Base-by-base conservation (phyloP, 2,113 vertebrate genomes). In the Grallaria varia region DNA sequence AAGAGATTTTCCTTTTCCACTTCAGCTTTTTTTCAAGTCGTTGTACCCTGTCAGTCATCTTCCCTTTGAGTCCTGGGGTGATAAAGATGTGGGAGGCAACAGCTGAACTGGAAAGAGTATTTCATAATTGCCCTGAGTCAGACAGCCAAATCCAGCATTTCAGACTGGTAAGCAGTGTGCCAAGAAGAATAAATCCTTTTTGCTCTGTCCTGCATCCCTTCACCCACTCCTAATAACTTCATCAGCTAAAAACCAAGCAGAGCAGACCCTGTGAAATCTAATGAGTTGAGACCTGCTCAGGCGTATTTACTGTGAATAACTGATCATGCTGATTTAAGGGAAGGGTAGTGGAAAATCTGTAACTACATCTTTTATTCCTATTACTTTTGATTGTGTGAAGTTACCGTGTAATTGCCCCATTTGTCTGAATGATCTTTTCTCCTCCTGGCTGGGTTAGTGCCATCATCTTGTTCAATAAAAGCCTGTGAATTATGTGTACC, bases 51-150 rank as follows among this genome's bases (percentile, higher is more conserved):
- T 91, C 94, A 93, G 49, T 96, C 92, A 93, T 89, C 77, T 85
- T 95, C 60, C 85, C 86, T 79, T 89, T 90, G 86, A 87, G 39
- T 89, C 69, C 92, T 62, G 88, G 93, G 91, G 85, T 92, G 95
- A 81, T 90, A 85, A 95, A 93, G 67, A 71, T 84, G 95, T 95
- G 82, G 96, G 96, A 96, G 96, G 94, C 83, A 95, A 68, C 87
- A 95, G 86, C 86, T 96, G 93, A 96, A 92, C 94, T 94, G 89
- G 94, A 95, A 97, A 87, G 86, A 93, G 84, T 86, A 78, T 80
- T 95, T 93, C 89, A 45, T 96, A 95, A 96, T 96, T 94, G 86
- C 82, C 93, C 92, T 96, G 95, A 97, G 73, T 97, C 96, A 96
- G 92, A 67, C 83, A 91, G 91, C 94, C 92, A 96, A 96, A 95